Evolutionary conservation across 1,140 invertebrate species (phyloP).

Genomic region (Sitobion miscanthi): DNA sequence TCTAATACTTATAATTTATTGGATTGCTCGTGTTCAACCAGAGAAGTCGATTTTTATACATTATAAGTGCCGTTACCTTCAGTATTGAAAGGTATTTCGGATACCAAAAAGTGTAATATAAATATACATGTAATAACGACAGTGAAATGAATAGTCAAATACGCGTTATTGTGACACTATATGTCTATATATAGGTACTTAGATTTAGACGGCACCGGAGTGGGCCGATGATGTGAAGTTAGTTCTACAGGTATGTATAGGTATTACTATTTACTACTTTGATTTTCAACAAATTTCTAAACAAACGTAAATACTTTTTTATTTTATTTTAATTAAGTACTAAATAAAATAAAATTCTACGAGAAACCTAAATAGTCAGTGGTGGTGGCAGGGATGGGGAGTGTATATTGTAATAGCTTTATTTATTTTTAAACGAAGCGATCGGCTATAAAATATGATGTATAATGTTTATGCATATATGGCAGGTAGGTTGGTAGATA

Average conservation of each 20-base stretch:
- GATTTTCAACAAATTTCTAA: conserved; percentile 8
- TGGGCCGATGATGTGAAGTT: neutral
- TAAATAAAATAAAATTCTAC: neutral
- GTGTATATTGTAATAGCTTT: neutral
- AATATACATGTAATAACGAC: neutral
- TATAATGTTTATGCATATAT: conserved; percentile 3
- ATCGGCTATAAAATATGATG: neutral
- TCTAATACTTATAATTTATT: neutral
- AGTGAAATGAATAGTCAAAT: neutral
- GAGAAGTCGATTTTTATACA: neutral
- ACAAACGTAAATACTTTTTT: neutral
- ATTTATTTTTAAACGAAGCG: neutral
- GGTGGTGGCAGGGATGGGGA: no score
- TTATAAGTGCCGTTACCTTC: conserved; percentile 4
- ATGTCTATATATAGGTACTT: conserved; percentile 1
- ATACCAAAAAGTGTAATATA: neutral
- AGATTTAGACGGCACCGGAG: neutral
- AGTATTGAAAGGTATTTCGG: conserved; percentile 14
- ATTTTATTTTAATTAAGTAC: neutral
- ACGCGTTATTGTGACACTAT: neutral
- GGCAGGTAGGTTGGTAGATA: neutral
- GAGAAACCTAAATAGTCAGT: neutral
- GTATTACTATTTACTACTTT: neutral
- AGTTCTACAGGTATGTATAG: neutral
- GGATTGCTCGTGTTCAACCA: neutral